Evolutionary conservation across 1,140 invertebrate genomes (phyloP).

Genomic region (Drosophila varians): DNA sequence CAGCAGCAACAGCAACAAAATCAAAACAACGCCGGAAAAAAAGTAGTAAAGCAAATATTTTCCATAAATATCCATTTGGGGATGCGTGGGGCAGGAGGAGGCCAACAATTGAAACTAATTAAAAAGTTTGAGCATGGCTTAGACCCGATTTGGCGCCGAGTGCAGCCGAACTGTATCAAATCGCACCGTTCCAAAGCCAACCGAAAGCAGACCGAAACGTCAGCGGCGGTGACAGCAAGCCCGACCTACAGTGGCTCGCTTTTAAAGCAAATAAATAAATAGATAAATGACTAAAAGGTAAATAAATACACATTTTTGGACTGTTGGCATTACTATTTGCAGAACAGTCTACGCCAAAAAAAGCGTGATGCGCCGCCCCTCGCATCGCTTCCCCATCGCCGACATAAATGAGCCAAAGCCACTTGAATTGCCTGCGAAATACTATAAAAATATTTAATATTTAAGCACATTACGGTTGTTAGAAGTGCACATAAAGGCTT

Average conservation of each 20-base stretch:
- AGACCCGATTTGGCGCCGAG: slow-evolving; percentile 35
- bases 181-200: slow-evolving; percentile 15
- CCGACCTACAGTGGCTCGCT: slow-evolving; percentile 70
- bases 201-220: slow-evolving; percentile 12
- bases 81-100: neutral
- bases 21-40: slow-evolving; percentile 45
- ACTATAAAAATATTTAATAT: slow-evolving; percentile 79
- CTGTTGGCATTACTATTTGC: slow-evolving; percentile 64
- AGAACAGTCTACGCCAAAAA: slow-evolving; percentile 54
- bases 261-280: slow-evolving; percentile 80
- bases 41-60: slow-evolving; percentile 60
- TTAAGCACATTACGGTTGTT: slow-evolving; percentile 74
- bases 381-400: slow-evolving; percentile 8
- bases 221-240: slow-evolving; percentile 8
- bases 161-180: slow-evolving; percentile 41
- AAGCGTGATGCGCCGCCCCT: slow-evolving; percentile 18
- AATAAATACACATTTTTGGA: slow-evolving; percentile 77
- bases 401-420: slow-evolving; percentile 60
- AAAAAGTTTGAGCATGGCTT: slow-evolving; percentile 67
- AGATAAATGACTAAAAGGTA: slow-evolving; percentile 81
- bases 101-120: slow-evolving; percentile 73
- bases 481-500: slow-evolving; percentile 71
- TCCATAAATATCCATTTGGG: slow-evolving; percentile 52
- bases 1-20: slow-evolving; percentile 35
- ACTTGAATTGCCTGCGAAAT: slow-evolving; percentile 65